A percentile compares a stretch with the other conserved stretches of the same genome.
Conservation (phyloP, 2,113 vertebrate species). For the Isichthys henryi region DNA sequence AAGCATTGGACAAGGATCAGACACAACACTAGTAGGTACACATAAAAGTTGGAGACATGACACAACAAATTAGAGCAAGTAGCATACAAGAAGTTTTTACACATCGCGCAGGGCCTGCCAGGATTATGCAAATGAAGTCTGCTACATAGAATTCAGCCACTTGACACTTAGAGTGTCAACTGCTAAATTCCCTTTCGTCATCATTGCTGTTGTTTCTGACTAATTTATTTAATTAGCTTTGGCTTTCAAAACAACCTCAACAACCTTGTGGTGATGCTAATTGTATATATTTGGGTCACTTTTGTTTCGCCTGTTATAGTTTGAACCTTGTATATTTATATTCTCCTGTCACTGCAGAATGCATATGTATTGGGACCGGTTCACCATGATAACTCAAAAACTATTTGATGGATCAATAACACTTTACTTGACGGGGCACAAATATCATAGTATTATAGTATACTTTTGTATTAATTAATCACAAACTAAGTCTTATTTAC, state of each 20-base stretch:
- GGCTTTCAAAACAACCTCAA: background rate
- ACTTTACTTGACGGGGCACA: too few species aligned
- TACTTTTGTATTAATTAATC: too few species aligned
- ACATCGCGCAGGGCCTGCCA: background rate
- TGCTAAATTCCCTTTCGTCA: background rate
- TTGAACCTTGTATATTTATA: background rate
- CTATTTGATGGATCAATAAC: too few species aligned
- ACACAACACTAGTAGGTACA: background rate
- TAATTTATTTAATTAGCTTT: background rate
- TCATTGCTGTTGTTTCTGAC: background rate
- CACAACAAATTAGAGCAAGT: background rate
- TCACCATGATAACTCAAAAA: too few species aligned
- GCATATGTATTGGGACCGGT: too few species aligned
- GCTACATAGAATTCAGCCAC: background rate
- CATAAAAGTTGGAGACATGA: background rate
- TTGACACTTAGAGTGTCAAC: background rate
- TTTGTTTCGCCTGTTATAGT: background rate
- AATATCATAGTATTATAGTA: too few species aligned
- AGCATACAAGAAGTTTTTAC: background rate
- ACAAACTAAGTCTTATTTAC: too few species aligned
- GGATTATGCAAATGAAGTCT: background rate
- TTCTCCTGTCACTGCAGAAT: background rate
- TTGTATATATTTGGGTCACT: background rate
- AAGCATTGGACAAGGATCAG: background rate
- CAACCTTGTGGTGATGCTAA: background rate